Evolutionary conservation across 2,113 vertebrate species (phyloP), one percentile per base, ranked within the genome.

Genomic region (Hemicordylus capensis): DNA sequence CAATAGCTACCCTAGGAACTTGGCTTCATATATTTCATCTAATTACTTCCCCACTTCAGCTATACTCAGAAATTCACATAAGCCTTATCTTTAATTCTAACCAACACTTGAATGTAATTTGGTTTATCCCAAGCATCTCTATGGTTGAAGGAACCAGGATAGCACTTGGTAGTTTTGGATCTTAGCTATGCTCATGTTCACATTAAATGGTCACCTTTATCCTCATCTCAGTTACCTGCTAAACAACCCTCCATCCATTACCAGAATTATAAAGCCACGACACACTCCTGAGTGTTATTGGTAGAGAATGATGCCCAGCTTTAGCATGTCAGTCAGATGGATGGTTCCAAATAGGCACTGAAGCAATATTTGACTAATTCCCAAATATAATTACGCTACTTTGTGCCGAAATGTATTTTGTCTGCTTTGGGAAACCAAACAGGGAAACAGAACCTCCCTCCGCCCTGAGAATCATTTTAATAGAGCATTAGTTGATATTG

Each of bases 1-100:
- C 42, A 79, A 51, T 63, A 73, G 67, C 66, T 39, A 42, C n/a
- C 76, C 56, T 51, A 64, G 56, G 76, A 85, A 72, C 54, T 69
- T 78, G 64, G 64, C 51, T 34, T 46, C 66, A 59, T 72, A 31
- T 22, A n/a, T 37, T 80, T 61, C 66, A 51, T 80, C 31, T 80
- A 85, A 80, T 85, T 85, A 63, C 67, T 73, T 85, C n/a, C 56
- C 48, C 76, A 85, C 56, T 73, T 85, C 44, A 73, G 61, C 24
- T 58, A 39, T 31, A 11, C 37, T 61, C 54, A 61, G 66, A 79
- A 80, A 73, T 61, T 42, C 67, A 63, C 46, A 22, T 15, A 54
- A 63, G 22, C 28, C 6, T n/a, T 26, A 48, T 85, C 51, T 70
- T 42, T 61, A 63, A 61, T 85, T 80, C 17, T 80, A 85, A 80